Conservation (phyloP, 1,140 invertebrate species). For the Aphelinus certus region DNA sequence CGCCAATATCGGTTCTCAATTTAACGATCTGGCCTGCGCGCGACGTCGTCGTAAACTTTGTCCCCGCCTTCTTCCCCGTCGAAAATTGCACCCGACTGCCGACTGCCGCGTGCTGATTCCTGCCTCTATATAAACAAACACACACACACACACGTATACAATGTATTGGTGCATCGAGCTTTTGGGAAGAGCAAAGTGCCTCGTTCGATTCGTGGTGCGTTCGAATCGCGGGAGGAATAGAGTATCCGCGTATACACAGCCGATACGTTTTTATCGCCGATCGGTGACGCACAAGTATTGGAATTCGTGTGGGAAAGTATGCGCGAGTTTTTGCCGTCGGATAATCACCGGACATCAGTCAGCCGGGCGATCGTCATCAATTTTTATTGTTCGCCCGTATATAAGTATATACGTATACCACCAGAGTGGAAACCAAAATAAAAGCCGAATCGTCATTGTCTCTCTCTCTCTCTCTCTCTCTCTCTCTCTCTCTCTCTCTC, state of each 20-base stretch:
- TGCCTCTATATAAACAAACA: conserved; percentile 39
- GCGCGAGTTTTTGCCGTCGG: not conserved
- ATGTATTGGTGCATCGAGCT: not conserved
- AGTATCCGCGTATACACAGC: conserved; percentile 3
- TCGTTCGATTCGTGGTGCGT: conserved; percentile 10
- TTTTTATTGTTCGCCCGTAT: not conserved
- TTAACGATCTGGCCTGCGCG: conserved; percentile 49
- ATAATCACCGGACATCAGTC: not conserved
- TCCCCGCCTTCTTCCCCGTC: conserved; percentile 27
- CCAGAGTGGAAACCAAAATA: not conserved
- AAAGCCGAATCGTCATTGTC: not conserved
- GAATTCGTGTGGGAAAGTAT: conserved; percentile 35
- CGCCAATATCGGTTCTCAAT: conserved; percentile 66
- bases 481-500: not conserved
- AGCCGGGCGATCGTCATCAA: not conserved
- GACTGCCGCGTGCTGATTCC: conserved; percentile 35
- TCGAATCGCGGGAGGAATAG: not conserved
- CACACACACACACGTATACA: no score
- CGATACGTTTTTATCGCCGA: not conserved
- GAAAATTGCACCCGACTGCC: conserved; percentile 12
- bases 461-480: no score
- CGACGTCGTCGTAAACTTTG: conserved; percentile 50
- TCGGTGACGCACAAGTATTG: conserved; percentile 15
- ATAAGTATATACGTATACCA: not conserved
- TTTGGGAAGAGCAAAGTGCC: not conserved